Base-by-base conservation (phyloP, 1,140 invertebrate species). In the Ceratina australensis region DNA sequence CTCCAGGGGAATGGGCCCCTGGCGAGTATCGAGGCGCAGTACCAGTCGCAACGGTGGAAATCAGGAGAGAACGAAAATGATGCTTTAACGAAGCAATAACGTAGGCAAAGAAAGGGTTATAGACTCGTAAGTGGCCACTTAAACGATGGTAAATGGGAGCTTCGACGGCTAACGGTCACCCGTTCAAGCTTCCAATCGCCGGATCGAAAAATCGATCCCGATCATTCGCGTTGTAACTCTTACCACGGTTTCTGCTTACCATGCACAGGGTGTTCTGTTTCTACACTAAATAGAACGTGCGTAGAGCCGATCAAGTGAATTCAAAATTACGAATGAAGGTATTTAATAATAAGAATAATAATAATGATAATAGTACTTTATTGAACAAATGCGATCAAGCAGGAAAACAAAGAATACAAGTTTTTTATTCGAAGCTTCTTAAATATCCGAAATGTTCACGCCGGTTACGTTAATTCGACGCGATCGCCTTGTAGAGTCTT, bases 51-150 rank as follows among this genome's bases (percentile, higher is more conserved):
- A 42, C 83, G 22, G 33, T 79, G 75, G 72, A 84, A 84, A 85
- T 84, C 74, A 61, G 57, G 63, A 60, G 79, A 76, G 54, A 54
- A 78, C 33, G 74, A 84, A 85, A 84, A 85, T 79, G 82, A 81
- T 50, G 67, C 76, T 85, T 85, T 82, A 84, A 81, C 82, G 79
- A 82, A 82, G 82, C 82, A 79, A 84, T 84, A 85, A 85, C 79
- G 57, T 78, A 78, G 60, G 49, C 57, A 84, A 84, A 82, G 82
- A 76, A 83, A 82, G 64, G 72, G 54, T 81, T 85, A 84, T 75
- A 69, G 79, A 84, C 75, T 79, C 64, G 59, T 80, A 83, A 84
- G 78, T 75, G 79, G 64, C 59, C 68, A 75, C 67, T 78, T 68
- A 76, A 50, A 50, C 10, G 42, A 16, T 16, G 74, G 49, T 64